Evolutionary conservation across 2,888 invertebrate species (phyloP).

Genomic region (Polydrusus cervinus): DNA sequence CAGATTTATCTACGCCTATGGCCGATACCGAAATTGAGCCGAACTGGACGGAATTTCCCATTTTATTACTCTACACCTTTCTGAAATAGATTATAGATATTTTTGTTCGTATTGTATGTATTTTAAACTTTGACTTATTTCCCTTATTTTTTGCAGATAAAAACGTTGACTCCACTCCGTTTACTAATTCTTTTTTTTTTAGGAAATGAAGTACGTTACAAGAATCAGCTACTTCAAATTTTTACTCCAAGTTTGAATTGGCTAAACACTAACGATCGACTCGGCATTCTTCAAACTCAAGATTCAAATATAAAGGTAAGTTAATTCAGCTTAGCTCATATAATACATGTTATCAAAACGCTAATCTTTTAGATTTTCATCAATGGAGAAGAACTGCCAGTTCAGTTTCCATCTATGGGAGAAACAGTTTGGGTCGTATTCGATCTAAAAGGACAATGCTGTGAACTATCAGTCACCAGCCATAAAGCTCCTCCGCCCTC

Average conservation of each 20-base stretch:
- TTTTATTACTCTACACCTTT: no score
- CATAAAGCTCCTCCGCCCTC: conserved; percentile 73
- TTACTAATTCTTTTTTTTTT: neutral
- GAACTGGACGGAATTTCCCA: no score
- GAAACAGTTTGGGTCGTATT: conserved; percentile 86
- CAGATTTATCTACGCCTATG: no score
- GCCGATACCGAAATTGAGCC: no score
- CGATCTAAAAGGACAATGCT: conserved; percentile 86
- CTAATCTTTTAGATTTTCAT: conserved; percentile 72
- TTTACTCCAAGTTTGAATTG: conserved; percentile 86
- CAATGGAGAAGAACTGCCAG: conserved; percentile 84
- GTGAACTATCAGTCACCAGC: conserved; percentile 83
- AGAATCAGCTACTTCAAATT: conserved; percentile 78
- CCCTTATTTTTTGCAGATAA: no score
- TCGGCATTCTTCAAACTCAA: conserved; percentile 82
- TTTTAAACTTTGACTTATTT: no score
- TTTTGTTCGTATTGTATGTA: no score
- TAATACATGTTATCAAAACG: no score
- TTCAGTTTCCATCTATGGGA: conserved; percentile 64
- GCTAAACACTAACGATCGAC: conserved; percentile 85
- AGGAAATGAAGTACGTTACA: conserved; percentile 82
- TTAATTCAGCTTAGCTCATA: no score
- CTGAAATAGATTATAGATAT: no score
- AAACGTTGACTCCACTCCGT: no score
- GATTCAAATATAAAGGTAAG: conserved; percentile 80